Base-by-base conservation (phyloP, 2,888 invertebrate genomes). In the Crepidodera aurea region DNA sequence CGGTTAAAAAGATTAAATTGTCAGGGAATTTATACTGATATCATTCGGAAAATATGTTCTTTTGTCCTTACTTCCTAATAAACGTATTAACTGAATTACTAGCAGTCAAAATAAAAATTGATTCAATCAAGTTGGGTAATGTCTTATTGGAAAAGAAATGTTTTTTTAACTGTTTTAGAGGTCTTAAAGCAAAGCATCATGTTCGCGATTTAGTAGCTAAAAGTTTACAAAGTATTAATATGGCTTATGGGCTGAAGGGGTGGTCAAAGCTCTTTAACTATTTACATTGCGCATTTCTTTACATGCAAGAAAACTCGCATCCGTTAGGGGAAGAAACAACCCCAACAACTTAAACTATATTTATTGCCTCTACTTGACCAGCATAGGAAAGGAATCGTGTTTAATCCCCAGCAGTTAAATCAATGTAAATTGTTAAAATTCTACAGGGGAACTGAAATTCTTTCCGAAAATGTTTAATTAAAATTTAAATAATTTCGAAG, bases 301-400 rank as follows among this genome's bases (percentile, higher is more conserved):
- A 66, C 67, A 71, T 69, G 68, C 64, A 66, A 66, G 65, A 68
- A 67, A 62, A 58, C 60, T 62, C 63, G 29, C 34, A 25, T 57
- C 18, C 42, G 34, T 39, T 60, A 48, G 60, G 60, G 60, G 54
- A 46, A 57, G 57, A 56, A 65, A 51, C 60, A 60, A 60, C 66
- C 63, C 60, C 48, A 34, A 50, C 51, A 65, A 65, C 55, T 60
- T 63, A 57, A 53, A 51, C 39, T 55, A 69, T 72, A 75, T 75
- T 75, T 75, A 75, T 74, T 67, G 72, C 71, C 54, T 65, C 65
- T 67, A 74, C 73, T 75, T 74, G 73, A 74, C 73, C 74, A 69
- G 75, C 70, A 73, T 74, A 65, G 69, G 65, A 67, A 71, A 71
- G 71, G 68, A 70, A 73, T 70, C 67, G 69, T 63, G 67, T 73